A percentile compares a stretch with the other conserved stretches of the same genome.
These are phyloP conservation scores for Lycorma delicatula DNA, from an alignment of 1,140 invertebrate species.

Conservation along the genomic window DNA sequence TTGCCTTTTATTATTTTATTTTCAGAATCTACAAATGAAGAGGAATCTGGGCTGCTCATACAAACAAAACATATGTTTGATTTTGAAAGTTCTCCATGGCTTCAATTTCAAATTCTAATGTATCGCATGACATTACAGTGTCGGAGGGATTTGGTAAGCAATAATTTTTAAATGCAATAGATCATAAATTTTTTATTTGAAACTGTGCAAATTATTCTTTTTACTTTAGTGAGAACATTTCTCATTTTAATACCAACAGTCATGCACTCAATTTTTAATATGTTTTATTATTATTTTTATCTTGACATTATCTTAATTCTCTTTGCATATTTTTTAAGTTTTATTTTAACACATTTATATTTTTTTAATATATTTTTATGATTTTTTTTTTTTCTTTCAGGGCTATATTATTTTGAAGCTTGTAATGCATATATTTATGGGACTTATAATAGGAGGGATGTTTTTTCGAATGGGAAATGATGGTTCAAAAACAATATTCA, in stretches of 20 bases:
- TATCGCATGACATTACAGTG: conserved; percentile 60
- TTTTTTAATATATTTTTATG: not conserved
- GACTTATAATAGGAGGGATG: conserved; percentile 54
- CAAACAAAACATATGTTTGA: conserved; percentile 36
- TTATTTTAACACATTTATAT: not conserved
- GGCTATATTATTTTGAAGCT: conserved; percentile 59
- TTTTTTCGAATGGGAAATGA: conserved; percentile 64
- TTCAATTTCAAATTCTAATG: conserved; percentile 56
- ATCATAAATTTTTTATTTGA: no score
- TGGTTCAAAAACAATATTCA: conserved; percentile 68
- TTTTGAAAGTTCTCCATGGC: conserved; percentile 46
- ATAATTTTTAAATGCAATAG: not conserved
- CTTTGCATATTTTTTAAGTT: no score
- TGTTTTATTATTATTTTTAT: no score
- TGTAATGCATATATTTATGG: conserved; percentile 56
- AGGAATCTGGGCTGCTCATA: conserved; percentile 25
- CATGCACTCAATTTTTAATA: no score
- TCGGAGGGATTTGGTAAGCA: conserved; percentile 55
- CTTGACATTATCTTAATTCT: no score
- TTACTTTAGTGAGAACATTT: no score
- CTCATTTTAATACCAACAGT: no score
- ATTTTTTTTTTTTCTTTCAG: conserved; percentile 42
- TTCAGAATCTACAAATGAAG: conserved; percentile 24
- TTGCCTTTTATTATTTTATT: not conserved
- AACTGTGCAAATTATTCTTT: no score